Evolutionary conservation across 2,888 invertebrate genomes (phyloP).

Genomic region (Yponomeuta plumbellus): DNA sequence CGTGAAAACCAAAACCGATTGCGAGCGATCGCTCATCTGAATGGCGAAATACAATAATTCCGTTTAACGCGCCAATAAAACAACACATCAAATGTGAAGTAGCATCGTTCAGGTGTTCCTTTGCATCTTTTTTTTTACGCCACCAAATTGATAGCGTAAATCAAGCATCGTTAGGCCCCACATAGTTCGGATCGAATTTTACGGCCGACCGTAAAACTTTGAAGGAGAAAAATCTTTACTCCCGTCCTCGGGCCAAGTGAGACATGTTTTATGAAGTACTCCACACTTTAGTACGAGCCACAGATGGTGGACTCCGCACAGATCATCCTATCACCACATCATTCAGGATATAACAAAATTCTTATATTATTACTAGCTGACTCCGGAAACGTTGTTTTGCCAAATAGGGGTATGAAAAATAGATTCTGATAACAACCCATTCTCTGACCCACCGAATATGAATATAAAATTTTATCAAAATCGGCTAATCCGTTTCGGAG

Average conservation of each 20-base stretch:
- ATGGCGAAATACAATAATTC: slow-evolving; percentile 22
- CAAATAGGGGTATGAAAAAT: too few species aligned
- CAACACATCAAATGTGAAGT: slow-evolving; percentile 46
- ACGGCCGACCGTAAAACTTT: slow-evolving; percentile 67
- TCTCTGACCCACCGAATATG: too few species aligned
- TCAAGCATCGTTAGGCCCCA: slow-evolving; percentile 59
- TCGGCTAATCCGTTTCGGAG: too few species aligned
- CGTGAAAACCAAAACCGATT: too few species aligned
- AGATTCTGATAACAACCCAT: too few species aligned
- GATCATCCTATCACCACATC: too few species aligned
- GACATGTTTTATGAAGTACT: slow-evolving; percentile 28
- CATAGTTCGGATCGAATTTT: slow-evolving; percentile 67
- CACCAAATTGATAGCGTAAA: slow-evolving; percentile 63
- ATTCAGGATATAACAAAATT: too few species aligned
- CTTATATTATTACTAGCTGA: too few species aligned
- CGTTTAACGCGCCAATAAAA: slow-evolving; percentile 42
- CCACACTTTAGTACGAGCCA: background rate
- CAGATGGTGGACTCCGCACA: too few species aligned
- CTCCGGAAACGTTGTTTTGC: too few species aligned
- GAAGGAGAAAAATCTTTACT: slow-evolving; percentile 56
- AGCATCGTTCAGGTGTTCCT: slow-evolving; percentile 51
- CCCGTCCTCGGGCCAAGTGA: slow-evolving; percentile 43
- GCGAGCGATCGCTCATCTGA: background rate
- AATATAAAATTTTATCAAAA: too few species aligned
- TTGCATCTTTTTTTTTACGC: slow-evolving; percentile 47